Conservation (phyloP, 2,888 invertebrate genomes). For the Heliconius sara region DNA sequence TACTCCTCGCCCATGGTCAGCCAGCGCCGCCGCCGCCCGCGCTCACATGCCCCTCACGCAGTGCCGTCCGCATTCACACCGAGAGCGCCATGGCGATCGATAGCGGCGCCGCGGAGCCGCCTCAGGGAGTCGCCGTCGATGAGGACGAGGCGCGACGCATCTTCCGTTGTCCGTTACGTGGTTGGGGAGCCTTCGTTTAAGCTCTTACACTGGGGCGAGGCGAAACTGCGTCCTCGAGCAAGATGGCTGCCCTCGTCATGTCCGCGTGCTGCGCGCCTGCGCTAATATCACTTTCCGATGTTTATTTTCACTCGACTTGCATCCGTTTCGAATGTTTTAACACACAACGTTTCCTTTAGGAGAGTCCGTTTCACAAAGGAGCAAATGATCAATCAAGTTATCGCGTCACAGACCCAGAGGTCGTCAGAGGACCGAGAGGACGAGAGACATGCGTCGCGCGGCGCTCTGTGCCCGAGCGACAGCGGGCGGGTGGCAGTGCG, state of each 20-base stretch:
- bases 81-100: conserved; percentile 81
- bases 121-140: conserved; percentile 74
- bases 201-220: conserved; percentile 79
- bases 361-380: conserved; percentile 38
- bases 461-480: conserved; percentile 57
- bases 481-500: conserved; percentile 67
- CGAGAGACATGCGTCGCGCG: conserved; percentile 63
- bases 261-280: conserved; percentile 78
- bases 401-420: conserved; percentile 54
- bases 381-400: conserved; percentile 40
- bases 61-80: conserved; percentile 81
- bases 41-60: conserved; percentile 79
- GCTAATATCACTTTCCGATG: conserved; percentile 73
- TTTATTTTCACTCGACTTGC: conserved; percentile 76
- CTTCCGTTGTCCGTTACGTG: conserved; percentile 56
- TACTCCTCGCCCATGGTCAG: conserved; percentile 83
- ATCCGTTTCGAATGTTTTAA: conserved; percentile 54
- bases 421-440: conserved; percentile 58
- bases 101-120: conserved; percentile 77
- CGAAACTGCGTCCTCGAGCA: conserved; percentile 80
- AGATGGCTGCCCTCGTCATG: conserved; percentile 82
- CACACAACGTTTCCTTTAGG: conserved; percentile 53
- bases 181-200: conserved; percentile 64
- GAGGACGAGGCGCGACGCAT: conserved; percentile 70
- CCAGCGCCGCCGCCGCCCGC: conserved; percentile 80